Base-by-base conservation (phyloP, 2,888 invertebrate genomes). In the Amblyjoppa proteus region DNA sequence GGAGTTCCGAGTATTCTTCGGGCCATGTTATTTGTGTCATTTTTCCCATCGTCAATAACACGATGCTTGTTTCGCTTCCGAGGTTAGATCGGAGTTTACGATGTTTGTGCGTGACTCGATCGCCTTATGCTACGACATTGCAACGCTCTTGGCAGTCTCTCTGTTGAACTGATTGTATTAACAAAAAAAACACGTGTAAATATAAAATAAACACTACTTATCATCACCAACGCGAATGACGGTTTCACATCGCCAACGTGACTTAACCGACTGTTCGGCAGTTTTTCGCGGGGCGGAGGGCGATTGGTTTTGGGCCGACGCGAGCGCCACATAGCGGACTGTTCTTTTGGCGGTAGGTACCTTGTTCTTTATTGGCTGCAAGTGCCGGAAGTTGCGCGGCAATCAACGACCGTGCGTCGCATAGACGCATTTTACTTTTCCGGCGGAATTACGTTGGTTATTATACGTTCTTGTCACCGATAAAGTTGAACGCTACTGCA, bases 1-100 rank as follows among this genome's bases (percentile, higher is more conserved):
- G 90, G 9, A 93, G 83, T 78, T 92, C 91, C 41, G 86, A 75
- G 73, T 90, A 92, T 68, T 92, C 91, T 38, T 85, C 66, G 41
- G 93, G 91, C 92, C 91, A 93, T 84, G 89, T 88, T 71, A 88
- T 91, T 41, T 81, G 79, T 25, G 84, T 61, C 38, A 88, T 70
- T 81, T 88, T 88, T 7, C 84, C 84, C 89, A 89, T 89, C 20
- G 69, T 81, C 84, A 61, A 45, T 41, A 51, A 78, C 64, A 41
- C 31, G 20, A 70, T 13, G 34, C 49, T 61, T 56, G 28, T 16
- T 16, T 70, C n/a, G 61, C 58, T 6, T 41, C 7, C 20, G 28
- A 79, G 83, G 87, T 86, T 87, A 84, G 71, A 51, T 0, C 9
- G 31, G 1, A 20, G 31, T 20, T 38, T 20, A 31, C n/a, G 38